Base-by-base conservation (phyloP, 2,797 vertebrate species). In the Chaenodraco wilsoni region DNA sequence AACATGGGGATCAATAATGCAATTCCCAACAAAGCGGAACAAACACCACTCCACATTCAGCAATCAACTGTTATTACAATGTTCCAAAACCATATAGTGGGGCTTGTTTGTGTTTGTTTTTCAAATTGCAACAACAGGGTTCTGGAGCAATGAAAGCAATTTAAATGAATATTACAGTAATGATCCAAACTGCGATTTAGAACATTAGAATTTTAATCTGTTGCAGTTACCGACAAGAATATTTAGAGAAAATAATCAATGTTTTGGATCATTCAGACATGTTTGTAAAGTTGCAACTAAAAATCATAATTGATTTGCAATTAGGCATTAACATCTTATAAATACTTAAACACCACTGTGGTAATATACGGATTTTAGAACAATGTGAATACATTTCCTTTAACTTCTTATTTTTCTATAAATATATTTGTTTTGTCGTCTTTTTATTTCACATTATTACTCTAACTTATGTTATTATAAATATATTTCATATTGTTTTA, bases 1-100 rank as follows among this genome's bases (percentile, higher is more conserved):
- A 21, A 21, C 31, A 61, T 14, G 2, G 33, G 31, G 44, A 49
- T 10, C 27, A 16, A 67, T 69, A 50, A 72, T 75, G 43, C 21
- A n/a, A 76, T 17, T 44, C 57, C 52, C 50, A 3, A 57, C 67
- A 73, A 52, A 37, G 23, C 45, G 19, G 43, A 76, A 51, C 13
- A 69, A 51, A 76, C 67, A 72, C 63, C 58, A 58, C 0, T 2
- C 27, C 40, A 5, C 46, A 43, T 62, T 69, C 64, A 48, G 62
- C 81, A 67, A 59, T 78, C 66, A 57, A 31, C n/a, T 78, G 81
- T 80, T 73, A 79, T 78, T 74, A 62, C 41, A 17, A 10, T 31
- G 65, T 60, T 16, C 33, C 78, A 60, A 72, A 81, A 64, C 56
- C 65, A 50, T 49, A 59, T 54, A 74, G 61, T 56, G 63, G 58